Evolutionary conservation across 2,888 invertebrate species (phyloP).

Genomic region (Lacanobia oleracea): DNA sequence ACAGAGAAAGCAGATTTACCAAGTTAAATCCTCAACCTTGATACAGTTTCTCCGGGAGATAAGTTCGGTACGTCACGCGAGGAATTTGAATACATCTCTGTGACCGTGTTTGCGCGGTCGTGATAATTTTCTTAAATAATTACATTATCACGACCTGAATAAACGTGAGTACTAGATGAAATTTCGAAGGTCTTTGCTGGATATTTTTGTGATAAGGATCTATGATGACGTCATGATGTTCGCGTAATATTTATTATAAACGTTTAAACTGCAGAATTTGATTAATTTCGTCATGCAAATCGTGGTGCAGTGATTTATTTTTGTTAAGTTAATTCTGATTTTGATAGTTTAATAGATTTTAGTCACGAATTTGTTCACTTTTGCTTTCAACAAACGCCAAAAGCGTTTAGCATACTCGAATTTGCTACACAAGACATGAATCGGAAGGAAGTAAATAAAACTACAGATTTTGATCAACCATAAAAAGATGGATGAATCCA

Average conservation of each 20-base stretch:
- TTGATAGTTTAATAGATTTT: slow-evolving; percentile 34
- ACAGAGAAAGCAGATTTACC: slow-evolving; percentile 64
- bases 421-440: slow-evolving; percentile 2
- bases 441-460: slow-evolving; percentile 8
- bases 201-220: slow-evolving; percentile 50
- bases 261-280: slow-evolving; percentile 16
- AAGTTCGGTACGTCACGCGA: slow-evolving; percentile 62
- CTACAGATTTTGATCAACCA: neutral
- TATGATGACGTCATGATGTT: slow-evolving; percentile 43
- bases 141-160: slow-evolving; percentile 72
- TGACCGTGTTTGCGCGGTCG: slow-evolving; percentile 66
- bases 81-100: slow-evolving; percentile 57
- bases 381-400: slow-evolving; percentile 28
- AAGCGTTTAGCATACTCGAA: slow-evolving; percentile 2
- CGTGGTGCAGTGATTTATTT: slow-evolving; percentile 27
- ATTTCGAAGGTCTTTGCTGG: slow-evolving; percentile 60
- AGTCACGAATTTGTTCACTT: slow-evolving; percentile 44
- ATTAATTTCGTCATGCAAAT: slow-evolving; percentile 16
- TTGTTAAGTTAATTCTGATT: slow-evolving; percentile 30
- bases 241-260: slow-evolving; percentile 35
- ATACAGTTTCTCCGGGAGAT: slow-evolving; percentile 65
- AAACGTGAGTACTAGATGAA: slow-evolving; percentile 64
- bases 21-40: slow-evolving; percentile 65
- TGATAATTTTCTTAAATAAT: slow-evolving; percentile 74
- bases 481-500: neutral